Conservation (phyloP, 1,140 invertebrate species). For the Panulirus ornatus region DNA sequence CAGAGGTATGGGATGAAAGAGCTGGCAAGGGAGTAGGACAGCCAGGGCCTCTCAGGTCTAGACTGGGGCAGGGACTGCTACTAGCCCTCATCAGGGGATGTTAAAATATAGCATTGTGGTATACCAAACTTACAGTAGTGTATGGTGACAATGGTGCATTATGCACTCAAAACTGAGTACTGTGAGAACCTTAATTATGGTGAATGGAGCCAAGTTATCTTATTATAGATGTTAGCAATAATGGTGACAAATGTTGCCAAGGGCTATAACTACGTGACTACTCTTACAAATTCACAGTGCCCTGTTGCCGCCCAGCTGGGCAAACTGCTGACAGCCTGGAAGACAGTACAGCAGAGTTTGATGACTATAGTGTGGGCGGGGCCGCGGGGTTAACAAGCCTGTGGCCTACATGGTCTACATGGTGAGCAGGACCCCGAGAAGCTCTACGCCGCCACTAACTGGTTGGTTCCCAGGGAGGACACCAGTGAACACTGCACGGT, state of each 20-base stretch:
- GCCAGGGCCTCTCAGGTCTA: background rate
- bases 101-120: background rate
- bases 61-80: background rate
- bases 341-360: conserved; percentile 26
- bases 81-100: background rate
- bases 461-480: conserved; percentile 45
- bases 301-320: background rate
- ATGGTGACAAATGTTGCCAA: background rate
- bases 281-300: background rate
- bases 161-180: background rate
- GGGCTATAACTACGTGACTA: background rate
- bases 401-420: conserved; percentile 54
- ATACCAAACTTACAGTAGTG: background rate
- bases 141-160: background rate
- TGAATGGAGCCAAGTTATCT: background rate
- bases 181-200: background rate
- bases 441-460: conserved; percentile 43
- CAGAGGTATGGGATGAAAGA: background rate
- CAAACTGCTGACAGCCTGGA: background rate
- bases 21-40: background rate
- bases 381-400: conserved; percentile 26
- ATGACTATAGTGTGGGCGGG: background rate
- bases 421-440: conserved; percentile 44
- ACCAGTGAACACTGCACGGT: background rate
- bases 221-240: background rate